Evolutionary conservation across 2,797 vertebrate species (phyloP).

Genomic region (Smutsia gigantea): DNA sequence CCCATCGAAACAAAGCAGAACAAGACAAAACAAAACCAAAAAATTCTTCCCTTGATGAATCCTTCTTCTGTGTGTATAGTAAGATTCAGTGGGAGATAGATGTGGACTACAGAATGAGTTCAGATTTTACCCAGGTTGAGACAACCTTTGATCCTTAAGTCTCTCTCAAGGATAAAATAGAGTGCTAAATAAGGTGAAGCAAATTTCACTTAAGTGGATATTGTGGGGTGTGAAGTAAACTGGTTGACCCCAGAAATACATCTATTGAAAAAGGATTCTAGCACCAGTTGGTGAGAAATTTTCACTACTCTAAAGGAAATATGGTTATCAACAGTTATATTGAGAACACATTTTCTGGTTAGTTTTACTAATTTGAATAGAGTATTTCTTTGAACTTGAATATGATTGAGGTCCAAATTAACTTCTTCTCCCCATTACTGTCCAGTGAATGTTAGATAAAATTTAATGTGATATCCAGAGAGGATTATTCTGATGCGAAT

Average conservation of each 20-base stretch:
- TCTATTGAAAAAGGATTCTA: background rate
- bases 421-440: background rate
- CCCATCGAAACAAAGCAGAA: slow-evolving; percentile 32
- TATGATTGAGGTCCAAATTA: background rate
- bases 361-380: background rate
- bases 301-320: background rate
- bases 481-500: slow-evolving; percentile 13
- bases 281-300: background rate
- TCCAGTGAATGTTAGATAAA: background rate
- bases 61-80: background rate
- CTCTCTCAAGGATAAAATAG: background rate
- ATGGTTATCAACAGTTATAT: background rate
- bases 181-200: background rate
- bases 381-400: background rate
- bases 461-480: background rate
- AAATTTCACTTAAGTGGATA: background rate
- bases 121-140: background rate
- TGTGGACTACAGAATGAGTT: background rate
- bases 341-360: background rate
- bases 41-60: background rate
- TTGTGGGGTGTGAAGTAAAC: background rate
- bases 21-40: slow-evolving; percentile 36
- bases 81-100: background rate
- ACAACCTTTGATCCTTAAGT: background rate
- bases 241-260: background rate